These are phyloP conservation scores for Philaethria dido DNA, from an alignment of 2,888 invertebrate genomes.

Conservation along the genomic window DNA sequence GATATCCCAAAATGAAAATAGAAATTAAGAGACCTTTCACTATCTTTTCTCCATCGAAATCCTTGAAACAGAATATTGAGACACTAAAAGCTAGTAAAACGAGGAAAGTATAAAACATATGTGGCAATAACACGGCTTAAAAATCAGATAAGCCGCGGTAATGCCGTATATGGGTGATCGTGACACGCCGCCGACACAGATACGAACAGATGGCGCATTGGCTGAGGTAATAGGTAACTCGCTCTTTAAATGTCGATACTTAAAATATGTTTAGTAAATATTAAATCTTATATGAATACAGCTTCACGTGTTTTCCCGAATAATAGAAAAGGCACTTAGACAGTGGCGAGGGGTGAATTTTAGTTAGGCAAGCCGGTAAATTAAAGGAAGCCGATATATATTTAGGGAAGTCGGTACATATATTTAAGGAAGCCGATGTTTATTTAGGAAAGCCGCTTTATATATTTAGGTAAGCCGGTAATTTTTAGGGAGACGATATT, in stretches of 20 bases:
- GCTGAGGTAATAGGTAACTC: constrained; percentile 9
- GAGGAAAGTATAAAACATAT: constrained; percentile 1
- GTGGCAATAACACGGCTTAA: constrained; percentile 10
- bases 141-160: constrained; percentile 17
- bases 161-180: constrained; percentile 31
- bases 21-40: background rate
- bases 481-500: no score
- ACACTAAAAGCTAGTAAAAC: background rate
- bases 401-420: no score
- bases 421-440: no score
- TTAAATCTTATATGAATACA: no score
- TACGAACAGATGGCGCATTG: constrained; percentile 31
- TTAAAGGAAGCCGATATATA: no score
- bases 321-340: no score
- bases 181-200: constrained; percentile 31
- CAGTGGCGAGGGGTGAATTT: no score
- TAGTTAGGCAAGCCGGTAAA: no score
- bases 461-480: no score
- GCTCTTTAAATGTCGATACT: constrained; percentile 4
- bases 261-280: background rate
- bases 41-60: no score
- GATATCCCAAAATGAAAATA: background rate
- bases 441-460: no score
- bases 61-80: background rate
- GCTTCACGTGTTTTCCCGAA: no score